phyloP scores from a whole-genome alignment of 1,140 invertebrate genomes.

The Drosophila pectinifera region DNA sequence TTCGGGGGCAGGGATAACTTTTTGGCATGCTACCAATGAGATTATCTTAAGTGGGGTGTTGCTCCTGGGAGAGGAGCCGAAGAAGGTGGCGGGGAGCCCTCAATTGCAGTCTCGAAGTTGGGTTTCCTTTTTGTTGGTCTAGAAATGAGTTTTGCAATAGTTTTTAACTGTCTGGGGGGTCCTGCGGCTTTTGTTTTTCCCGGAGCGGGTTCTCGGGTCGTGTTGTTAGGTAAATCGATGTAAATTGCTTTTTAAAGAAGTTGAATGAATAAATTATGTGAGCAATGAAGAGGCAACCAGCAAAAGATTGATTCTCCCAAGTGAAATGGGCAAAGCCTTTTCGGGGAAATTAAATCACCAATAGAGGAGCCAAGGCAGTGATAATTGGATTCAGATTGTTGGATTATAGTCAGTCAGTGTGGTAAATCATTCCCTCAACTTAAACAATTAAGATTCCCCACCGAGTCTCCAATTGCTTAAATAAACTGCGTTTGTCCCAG shows the following conservation, averaged over 20 bases:
- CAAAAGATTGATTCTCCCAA: neutral
- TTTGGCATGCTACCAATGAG: slow-evolving; percentile 77
- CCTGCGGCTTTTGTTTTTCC: slow-evolving; percentile 22
- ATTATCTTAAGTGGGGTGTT: slow-evolving; percentile 79
- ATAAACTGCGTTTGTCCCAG: neutral
- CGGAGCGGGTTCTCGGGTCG: slow-evolving; percentile 1
- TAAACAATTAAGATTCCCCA: neutral
- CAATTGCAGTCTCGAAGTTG: slow-evolving; percentile 54
- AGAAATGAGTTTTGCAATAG: slow-evolving; percentile 72
- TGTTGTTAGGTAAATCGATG: slow-evolving; percentile 49
- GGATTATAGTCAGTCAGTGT: no score
- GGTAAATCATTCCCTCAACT: neutral
- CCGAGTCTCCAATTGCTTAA: neutral
- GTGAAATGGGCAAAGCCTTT: neutral
- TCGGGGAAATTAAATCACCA: neutral
- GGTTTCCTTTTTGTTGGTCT: slow-evolving; percentile 21
- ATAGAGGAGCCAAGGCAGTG: no score
- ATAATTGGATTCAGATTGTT: no score
- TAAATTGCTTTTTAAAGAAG: slow-evolving; percentile 46
- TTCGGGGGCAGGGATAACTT: slow-evolving; percentile 50
- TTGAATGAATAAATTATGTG: slow-evolving; percentile 41
- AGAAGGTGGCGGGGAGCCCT: slow-evolving; percentile 9
- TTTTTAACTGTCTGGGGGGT: slow-evolving; percentile 45
- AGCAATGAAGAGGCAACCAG: neutral
- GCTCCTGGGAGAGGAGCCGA: slow-evolving; percentile 27